phyloP scores from a whole-genome alignment of 1,140 invertebrate species.

The Drosophila baimaii region DNA sequence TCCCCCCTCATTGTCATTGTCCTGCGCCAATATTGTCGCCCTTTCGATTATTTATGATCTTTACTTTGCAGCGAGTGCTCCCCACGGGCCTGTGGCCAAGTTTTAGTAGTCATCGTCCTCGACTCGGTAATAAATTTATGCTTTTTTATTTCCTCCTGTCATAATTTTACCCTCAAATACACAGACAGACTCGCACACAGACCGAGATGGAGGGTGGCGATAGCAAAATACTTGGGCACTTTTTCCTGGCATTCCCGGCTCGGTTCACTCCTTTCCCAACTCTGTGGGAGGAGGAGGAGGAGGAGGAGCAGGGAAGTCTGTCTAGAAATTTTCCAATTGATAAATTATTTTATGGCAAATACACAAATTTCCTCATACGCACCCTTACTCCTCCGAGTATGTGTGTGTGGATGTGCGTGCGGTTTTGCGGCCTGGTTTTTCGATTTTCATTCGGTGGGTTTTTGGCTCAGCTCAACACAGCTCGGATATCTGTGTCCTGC shows the following conservation, averaged over 20 bases:
- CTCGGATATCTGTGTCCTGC: conserved; percentile 49
- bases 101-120: conserved; percentile 81
- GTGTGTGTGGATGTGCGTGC: conserved; percentile 19
- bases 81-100: conserved; percentile 81
- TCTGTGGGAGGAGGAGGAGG: not conserved
- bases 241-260: conserved; percentile 42
- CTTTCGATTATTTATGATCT: conserved; percentile 82
- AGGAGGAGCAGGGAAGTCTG: conserved; percentile 15
- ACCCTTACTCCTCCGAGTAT: conserved; percentile 28
- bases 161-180: conserved; percentile 81
- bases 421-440: conserved; percentile 64
- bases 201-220: conserved; percentile 34
- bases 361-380: conserved; percentile 81
- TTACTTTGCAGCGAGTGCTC: conserved; percentile 65
- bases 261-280: conserved; percentile 19
- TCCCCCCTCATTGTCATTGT: conserved; percentile 43
- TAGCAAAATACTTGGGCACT: conserved; percentile 70
- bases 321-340: conserved; percentile 82
- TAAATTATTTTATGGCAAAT: conserved; percentile 84
- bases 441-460: conserved; percentile 58
- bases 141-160: conserved; percentile 84
- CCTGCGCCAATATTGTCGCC: conserved; percentile 79
- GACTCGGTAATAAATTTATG: conserved; percentile 81
- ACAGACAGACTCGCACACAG: conserved; percentile 41
- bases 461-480: conserved; percentile 16